phyloP scores from a whole-genome alignment of 2,797 vertebrate genomes.

The Gadopsis marmoratus region DNA sequence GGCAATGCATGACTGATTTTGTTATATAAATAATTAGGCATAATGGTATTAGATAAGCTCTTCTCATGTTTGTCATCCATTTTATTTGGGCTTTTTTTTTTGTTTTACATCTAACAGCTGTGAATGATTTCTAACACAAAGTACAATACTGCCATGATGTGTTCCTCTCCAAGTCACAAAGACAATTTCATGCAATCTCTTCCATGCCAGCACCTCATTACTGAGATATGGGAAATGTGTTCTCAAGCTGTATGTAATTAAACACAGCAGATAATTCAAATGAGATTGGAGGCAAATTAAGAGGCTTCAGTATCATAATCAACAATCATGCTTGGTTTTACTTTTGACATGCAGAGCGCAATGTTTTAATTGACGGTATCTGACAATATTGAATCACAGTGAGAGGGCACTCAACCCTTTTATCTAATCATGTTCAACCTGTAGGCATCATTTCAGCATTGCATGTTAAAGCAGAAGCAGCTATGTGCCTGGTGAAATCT shows the following conservation, averaged over 20 bases:
- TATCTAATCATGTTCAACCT: slow-evolving; percentile 19
- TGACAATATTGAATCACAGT: slow-evolving; percentile 39
- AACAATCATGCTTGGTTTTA: slow-evolving; percentile 61
- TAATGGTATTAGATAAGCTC: neutral
- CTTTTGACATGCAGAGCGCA: slow-evolving; percentile 12
- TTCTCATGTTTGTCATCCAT: neutral
- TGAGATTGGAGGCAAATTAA: slow-evolving; percentile 29
- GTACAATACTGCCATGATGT: neutral
- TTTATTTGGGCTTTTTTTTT: neutral
- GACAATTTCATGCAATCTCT: slow-evolving; percentile 15
- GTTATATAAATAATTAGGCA: neutral
- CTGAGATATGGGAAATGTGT: neutral
- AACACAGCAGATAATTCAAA: slow-evolving; percentile 28
- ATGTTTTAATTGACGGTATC: slow-evolving; percentile 21
- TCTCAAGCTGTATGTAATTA: slow-evolving; percentile 21
- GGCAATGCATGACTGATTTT: neutral
- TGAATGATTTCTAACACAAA: neutral
- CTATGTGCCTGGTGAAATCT: neutral
- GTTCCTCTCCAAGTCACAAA: slow-evolving; percentile 38
- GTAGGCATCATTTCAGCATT: neutral
- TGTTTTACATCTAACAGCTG: slow-evolving; percentile 17
- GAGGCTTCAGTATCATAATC: slow-evolving; percentile 31
- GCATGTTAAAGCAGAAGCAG: neutral
- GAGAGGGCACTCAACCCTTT: slow-evolving; percentile 23
- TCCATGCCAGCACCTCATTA: slow-evolving; percentile 10